Conservation (phyloP, 2,113 vertebrate species). For the Mastomys coucha region DNA sequence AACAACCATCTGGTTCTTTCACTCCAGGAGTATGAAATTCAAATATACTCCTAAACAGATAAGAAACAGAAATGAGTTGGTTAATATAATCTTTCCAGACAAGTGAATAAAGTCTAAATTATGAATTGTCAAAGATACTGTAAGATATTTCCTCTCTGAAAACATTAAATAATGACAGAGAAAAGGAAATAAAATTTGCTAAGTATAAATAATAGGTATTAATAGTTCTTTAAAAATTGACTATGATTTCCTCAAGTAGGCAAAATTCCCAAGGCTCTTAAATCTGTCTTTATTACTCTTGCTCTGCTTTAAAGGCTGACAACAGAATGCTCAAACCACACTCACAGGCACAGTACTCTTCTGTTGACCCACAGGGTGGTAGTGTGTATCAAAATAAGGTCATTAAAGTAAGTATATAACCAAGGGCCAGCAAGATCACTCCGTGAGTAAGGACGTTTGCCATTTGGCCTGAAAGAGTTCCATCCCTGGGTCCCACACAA, state of each 20-base stretch:
- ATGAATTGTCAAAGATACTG: slow-evolving; percentile 15
- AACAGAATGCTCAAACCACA: slow-evolving; percentile 41
- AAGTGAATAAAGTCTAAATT: slow-evolving; percentile 37
- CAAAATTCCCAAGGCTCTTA: neutral
- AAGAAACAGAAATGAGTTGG: neutral
- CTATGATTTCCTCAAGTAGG: slow-evolving; percentile 36
- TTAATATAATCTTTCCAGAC: neutral
- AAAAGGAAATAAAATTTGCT: slow-evolving; percentile 35
- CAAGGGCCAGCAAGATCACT: neutral
- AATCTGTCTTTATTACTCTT: slow-evolving; percentile 62
- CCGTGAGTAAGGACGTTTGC: neutral
- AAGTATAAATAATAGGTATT: neutral
- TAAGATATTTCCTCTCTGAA: slow-evolving; percentile 10
- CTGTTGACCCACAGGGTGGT: slow-evolving; percentile 85
- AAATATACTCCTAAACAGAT: neutral
- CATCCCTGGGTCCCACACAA: neutral
- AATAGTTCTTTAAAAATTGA: neutral
- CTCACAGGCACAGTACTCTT: slow-evolving; percentile 78
- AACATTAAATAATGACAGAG: neutral
- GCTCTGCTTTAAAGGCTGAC: slow-evolving; percentile 56
- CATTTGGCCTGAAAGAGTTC: neutral
- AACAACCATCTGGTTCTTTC: neutral
- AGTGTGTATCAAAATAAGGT: slow-evolving; percentile 84
- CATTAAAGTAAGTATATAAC: slow-evolving; percentile 71
- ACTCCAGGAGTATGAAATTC: slow-evolving; percentile 27